A percentile compares a stretch with the other conserved stretches of the same genome.
These are phyloP conservation scores for Volucella bombylans DNA, from an alignment of 2,888 invertebrate genomes.

Conservation along the genomic window DNA sequence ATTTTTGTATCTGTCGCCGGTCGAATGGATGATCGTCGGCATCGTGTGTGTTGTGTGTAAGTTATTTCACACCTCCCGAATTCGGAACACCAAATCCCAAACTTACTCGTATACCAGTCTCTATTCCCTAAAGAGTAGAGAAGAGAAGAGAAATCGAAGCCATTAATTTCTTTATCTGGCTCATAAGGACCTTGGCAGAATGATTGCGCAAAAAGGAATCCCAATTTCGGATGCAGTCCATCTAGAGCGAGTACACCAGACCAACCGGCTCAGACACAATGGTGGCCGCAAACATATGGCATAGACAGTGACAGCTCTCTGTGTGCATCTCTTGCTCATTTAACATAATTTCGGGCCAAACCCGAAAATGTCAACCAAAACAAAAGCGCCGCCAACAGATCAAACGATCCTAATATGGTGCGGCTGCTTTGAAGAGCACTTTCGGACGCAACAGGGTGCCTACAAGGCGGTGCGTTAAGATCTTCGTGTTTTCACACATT, in stretches of 20 bases:
- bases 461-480: slow-evolving; percentile 64
- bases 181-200: slow-evolving; percentile 61
- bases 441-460: slow-evolving; percentile 55
- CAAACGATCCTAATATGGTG: slow-evolving; percentile 80
- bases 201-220: slow-evolving; percentile 63
- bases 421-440: slow-evolving; percentile 82
- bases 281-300: slow-evolving; percentile 35
- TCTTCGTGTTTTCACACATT: slow-evolving; percentile 73
- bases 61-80: slow-evolving; percentile 72
- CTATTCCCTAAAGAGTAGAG: background rate
- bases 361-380: slow-evolving; percentile 82
- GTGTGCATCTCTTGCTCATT: slow-evolving; percentile 46
- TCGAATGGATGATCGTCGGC: slow-evolving; percentile 21
- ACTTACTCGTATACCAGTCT: no score
- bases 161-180: slow-evolving; percentile 71
- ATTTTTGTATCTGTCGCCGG: no score
- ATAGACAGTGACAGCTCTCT: background rate
- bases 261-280: slow-evolving; percentile 54
- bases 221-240: slow-evolving; percentile 16
- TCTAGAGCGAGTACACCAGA: slow-evolving; percentile 47
- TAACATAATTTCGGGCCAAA: slow-evolving; percentile 70
- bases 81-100: no score
- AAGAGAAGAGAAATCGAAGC: slow-evolving; percentile 45
- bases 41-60: slow-evolving; percentile 58
- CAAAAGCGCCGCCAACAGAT: slow-evolving; percentile 81